Percentiles rank a stretch among this genome's conserved stretches.
Conservation (phyloP, 2,888 invertebrate genomes). For the Hydroisotoma schaefferi region DNA sequence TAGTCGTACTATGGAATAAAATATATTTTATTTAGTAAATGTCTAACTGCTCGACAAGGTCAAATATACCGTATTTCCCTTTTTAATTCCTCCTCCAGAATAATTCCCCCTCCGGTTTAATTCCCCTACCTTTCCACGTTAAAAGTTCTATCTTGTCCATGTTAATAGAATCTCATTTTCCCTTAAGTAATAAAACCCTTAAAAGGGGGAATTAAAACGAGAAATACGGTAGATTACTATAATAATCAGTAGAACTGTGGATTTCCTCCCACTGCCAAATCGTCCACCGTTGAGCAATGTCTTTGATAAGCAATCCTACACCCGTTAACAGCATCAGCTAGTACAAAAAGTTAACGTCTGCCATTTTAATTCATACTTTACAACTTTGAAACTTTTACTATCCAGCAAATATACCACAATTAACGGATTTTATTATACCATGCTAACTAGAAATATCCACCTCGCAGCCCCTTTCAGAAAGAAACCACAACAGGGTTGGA, state of each 20-base stretch:
- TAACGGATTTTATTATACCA: too few species aligned
- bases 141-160: too few species aligned
- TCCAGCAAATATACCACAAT: background rate
- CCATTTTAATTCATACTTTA: background rate
- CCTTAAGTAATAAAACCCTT: background rate
- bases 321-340: conserved; percentile 19
- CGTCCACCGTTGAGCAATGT: conserved; percentile 17
- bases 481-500: conserved; percentile 33
- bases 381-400: background rate
- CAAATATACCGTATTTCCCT: background rate
- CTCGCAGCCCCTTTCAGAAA: conserved; percentile 24
- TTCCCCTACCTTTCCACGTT: too few species aligned
- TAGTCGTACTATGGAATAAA: conserved; percentile 12
- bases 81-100: too few species aligned
- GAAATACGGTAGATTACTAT: conserved; percentile 13
- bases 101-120: too few species aligned
- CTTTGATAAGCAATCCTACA: conserved; percentile 8
- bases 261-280: conserved; percentile 10
- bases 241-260: background rate
- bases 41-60: background rate
- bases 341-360: background rate
- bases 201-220: background rate
- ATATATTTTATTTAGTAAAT: too few species aligned
- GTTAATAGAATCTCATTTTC: background rate
- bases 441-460: conserved; percentile 13